Conservation (phyloP, 2,797 vertebrate genomes). For the Bovichtus variegatus region DNA sequence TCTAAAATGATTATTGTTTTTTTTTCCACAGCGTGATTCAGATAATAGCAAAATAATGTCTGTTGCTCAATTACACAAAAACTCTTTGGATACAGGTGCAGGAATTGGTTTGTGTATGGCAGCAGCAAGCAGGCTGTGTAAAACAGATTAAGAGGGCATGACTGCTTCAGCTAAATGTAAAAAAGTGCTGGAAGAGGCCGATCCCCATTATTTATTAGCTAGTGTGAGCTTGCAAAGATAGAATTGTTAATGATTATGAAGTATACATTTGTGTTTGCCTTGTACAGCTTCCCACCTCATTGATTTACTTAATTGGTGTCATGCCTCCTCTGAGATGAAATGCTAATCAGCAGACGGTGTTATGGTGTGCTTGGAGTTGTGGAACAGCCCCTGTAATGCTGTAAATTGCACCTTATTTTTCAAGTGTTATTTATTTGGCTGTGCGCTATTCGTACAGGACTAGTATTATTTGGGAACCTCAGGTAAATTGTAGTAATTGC, state of each 20-base stretch:
- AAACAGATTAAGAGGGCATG: background rate
- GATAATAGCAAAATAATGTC: background rate
- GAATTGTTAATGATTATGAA: slow-evolving; percentile 31
- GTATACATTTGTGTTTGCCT: slow-evolving; percentile 19
- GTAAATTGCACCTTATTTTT: background rate
- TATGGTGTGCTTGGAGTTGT: slow-evolving; percentile 11
- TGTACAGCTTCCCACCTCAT: slow-evolving; percentile 33
- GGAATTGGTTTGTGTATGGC: background rate
- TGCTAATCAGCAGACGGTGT: slow-evolving; percentile 31
- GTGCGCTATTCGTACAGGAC: background rate
- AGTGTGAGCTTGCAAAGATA: slow-evolving; percentile 7
- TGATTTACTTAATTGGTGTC: slow-evolving; percentile 54
- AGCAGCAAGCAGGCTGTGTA: background rate
- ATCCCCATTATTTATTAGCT: slow-evolving; percentile 6
- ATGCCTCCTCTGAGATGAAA: slow-evolving; percentile 34
- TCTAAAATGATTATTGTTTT: background rate
- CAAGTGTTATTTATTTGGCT: background rate
- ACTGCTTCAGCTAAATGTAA: background rate
- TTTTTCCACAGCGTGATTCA: background rate
- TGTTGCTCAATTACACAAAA: background rate
- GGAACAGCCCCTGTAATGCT: background rate
- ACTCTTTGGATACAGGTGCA: slow-evolving; percentile 5
- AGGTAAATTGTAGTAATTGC: background rate
- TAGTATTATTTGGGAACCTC: too few relatives aligned
- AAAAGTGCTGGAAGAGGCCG: slow-evolving; percentile 1